Conservation (phyloP, 1,140 invertebrate species). For the Drosophila simulans region DNA sequence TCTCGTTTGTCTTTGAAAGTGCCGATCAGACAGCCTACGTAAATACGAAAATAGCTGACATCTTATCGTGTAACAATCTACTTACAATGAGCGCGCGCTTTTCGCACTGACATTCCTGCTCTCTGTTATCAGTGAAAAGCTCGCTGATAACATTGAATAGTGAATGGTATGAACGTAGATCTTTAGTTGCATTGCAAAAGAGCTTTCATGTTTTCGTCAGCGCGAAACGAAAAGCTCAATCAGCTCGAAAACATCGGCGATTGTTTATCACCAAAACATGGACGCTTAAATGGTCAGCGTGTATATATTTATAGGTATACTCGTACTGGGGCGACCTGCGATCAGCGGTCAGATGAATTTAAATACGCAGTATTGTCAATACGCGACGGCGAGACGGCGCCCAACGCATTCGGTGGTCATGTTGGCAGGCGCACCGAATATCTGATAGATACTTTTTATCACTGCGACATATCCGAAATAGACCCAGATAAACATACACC, state of each 20-base stretch:
- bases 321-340: conserved; percentile 24
- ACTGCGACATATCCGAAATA: conserved; percentile 28
- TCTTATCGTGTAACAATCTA: conserved; percentile 4
- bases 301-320: conserved; percentile 1
- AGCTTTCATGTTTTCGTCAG: conserved; percentile 38
- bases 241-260: conserved; percentile 22
- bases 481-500: conserved; percentile 13
- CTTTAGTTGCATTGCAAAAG: conserved; percentile 30
- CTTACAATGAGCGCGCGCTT: not conserved
- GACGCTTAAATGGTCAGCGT: conserved; percentile 12
- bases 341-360: conserved; percentile 56
- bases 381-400: conserved; percentile 38
- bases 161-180: not conserved
- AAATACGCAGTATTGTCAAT: conserved; percentile 74
- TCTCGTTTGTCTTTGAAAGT: no score
- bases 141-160: conserved; percentile 4
- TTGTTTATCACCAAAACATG: conserved; percentile 71
- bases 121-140: conserved; percentile 15
- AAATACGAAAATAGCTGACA: not conserved
- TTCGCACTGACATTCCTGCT: conserved; percentile 14
- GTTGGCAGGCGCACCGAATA: conserved; percentile 42
- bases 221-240: conserved; percentile 44
- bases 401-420: conserved; percentile 42
- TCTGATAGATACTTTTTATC: conserved; percentile 59
- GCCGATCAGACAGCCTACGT: not conserved